phyloP scores from a whole-genome alignment of 2,888 invertebrate species.

The Philonicus albiceps region DNA sequence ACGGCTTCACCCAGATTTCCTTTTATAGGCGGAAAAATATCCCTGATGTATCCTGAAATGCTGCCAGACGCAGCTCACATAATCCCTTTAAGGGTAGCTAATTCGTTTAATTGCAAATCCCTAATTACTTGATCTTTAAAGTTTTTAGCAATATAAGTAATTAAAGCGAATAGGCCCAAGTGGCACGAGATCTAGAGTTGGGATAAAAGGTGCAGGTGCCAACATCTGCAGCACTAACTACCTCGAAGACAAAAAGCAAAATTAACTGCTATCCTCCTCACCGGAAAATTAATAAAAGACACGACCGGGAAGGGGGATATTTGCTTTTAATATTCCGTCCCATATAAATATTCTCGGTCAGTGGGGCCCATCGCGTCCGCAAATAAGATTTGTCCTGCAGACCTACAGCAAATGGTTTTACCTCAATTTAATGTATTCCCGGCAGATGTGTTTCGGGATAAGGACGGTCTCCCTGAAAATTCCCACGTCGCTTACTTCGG shows the following conservation, averaged over 20 bases:
- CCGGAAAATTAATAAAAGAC: not conserved
- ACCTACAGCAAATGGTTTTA: slow-evolving; percentile 56
- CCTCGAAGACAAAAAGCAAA: not conserved
- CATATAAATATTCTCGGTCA: not conserved
- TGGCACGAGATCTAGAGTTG: not conserved
- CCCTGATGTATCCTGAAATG: not conserved
- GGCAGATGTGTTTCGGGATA: slow-evolving; percentile 44
- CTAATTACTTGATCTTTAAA: not conserved
- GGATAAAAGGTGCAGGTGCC: not conserved
- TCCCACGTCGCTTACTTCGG: not conserved
- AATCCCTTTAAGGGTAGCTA: not conserved
- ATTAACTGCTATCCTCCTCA: not conserved
- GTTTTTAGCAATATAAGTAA: not conserved
- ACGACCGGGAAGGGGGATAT: not conserved
- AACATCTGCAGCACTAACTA: not conserved
- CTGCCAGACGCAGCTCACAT: not conserved
- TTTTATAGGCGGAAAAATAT: not conserved
- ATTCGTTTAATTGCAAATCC: not conserved
- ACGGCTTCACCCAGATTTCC: not conserved
- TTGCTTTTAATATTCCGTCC: slow-evolving; percentile 24
- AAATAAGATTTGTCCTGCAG: slow-evolving; percentile 12
- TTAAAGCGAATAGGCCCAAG: not conserved
- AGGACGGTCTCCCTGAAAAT: not conserved
- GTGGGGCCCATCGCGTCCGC: not conserved
- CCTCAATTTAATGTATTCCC: slow-evolving; percentile 38